phyloP scores from a whole-genome alignment of 2,888 invertebrate genomes.

The Tipula unca region DNA sequence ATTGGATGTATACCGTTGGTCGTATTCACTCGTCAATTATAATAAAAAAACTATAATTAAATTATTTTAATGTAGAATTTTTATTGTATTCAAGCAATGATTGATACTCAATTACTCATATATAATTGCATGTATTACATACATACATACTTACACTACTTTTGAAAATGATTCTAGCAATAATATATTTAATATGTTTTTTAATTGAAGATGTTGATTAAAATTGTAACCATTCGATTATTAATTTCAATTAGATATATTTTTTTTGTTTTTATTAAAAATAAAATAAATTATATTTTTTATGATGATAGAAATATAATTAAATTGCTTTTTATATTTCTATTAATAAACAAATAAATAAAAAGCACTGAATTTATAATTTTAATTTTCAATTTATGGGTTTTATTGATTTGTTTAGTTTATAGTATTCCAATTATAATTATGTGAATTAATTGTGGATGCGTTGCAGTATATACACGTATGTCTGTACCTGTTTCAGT shows the following conservation, averaged over 20 bases:
- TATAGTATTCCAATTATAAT: not conserved
- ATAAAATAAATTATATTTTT: not conserved
- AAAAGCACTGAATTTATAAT: not conserved
- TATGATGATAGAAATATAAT: not conserved
- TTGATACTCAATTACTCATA: not conserved
- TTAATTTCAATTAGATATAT: not conserved
- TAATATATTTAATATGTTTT: not conserved
- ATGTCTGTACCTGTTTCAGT: too few species aligned
- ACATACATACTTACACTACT: too few species aligned
- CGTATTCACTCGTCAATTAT: not conserved
- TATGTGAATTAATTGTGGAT: too few species aligned
- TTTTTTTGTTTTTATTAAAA: not conserved
- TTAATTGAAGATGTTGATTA: not conserved
- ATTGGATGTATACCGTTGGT: not conserved
- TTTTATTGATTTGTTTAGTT: not conserved
- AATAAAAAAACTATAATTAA: not conserved
- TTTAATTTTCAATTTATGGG: not conserved
- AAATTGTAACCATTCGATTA: not conserved
- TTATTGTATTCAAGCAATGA: not conserved
- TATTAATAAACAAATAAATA: not conserved
- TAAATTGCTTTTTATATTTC: not conserved
- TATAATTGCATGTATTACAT: too few species aligned
- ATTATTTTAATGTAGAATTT: not conserved
- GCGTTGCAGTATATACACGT: too few species aligned
- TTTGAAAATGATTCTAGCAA: not conserved